Conservation (phyloP, 2,113 vertebrate species). For the Pimephales promelas region DNA sequence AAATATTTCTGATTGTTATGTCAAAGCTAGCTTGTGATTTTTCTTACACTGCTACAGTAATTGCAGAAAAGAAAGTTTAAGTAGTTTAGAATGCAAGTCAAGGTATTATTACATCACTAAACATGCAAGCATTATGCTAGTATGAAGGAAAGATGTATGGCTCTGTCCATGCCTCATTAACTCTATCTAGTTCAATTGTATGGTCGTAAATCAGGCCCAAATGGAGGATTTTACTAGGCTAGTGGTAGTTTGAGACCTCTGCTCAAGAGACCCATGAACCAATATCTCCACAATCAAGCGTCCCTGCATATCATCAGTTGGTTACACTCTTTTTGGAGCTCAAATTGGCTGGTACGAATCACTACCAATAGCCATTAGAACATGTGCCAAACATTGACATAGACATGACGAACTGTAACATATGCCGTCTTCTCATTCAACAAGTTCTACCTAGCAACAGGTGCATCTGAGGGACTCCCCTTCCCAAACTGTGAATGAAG, state of each 20-base stretch:
- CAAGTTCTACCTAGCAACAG: slow-evolving; percentile 16
- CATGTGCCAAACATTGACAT: slow-evolving; percentile 24
- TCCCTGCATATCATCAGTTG: not conserved
- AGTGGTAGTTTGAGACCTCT: not conserved
- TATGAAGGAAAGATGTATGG: not conserved
- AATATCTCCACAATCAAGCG: not conserved
- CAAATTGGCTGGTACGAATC: not conserved
- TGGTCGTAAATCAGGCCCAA: not conserved
- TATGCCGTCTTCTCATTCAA: not conserved
- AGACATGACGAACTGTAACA: not conserved
- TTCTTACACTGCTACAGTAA: not conserved
- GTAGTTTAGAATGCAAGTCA: not conserved
- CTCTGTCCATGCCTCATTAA: not conserved
- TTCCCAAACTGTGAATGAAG: slow-evolving; percentile 18
- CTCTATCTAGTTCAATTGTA: not conserved
- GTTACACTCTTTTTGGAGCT: not conserved
- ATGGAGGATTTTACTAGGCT: not conserved
- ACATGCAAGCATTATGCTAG: not conserved
- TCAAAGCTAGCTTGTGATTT: not conserved
- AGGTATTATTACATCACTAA: not conserved
- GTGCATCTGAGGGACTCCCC: not conserved
- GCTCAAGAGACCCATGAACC: not conserved
- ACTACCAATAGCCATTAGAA: not conserved
- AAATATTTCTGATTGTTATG: not conserved
- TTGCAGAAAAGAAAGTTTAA: not conserved